These are phyloP conservation scores for Apostichopus japonicus DNA, from an alignment of 35 echinoderm and acorn worm species.

Conservation along the genomic window DNA sequence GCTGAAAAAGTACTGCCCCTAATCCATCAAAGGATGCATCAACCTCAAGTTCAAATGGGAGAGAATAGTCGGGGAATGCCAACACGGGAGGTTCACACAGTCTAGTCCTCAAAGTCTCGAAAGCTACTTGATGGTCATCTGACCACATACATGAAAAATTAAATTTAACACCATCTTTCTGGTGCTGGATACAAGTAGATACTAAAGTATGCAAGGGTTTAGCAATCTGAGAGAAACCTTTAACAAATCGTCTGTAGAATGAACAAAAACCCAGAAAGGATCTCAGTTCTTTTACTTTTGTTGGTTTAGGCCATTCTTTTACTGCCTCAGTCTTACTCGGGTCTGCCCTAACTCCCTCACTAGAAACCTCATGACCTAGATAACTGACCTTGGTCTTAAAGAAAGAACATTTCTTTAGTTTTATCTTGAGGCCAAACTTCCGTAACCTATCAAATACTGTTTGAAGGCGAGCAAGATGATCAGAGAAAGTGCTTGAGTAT, in stretches of 20 bases:
- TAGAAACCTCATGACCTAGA: conserved; percentile 26
- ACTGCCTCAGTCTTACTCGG: neutral
- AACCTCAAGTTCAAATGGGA: conserved; percentile 36
- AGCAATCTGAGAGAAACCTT: neutral
- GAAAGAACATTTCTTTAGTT: conserved; percentile 32
- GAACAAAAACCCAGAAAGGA: conserved; percentile 8
- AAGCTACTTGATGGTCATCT: neutral
- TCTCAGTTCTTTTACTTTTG: neutral
- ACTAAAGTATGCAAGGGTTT: neutral
- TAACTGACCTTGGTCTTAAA: conserved; percentile 32
- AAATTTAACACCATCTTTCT: neutral
- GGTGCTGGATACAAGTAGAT: neutral
- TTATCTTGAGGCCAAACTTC: conserved; percentile 43
- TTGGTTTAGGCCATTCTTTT: neutral
- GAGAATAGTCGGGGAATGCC: conserved; percentile 22
- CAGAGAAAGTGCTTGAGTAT: conserved; percentile 7
- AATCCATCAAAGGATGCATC: conserved; percentile 30
- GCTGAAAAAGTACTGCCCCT: conserved; percentile 29
- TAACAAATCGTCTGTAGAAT: neutral
- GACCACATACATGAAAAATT: neutral
- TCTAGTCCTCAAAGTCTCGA: neutral
- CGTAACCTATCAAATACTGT: neutral
- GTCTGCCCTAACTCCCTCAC: conserved; percentile 24
- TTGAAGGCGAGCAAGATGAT: conserved; percentile 13
- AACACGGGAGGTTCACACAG: neutral